Percentiles rank a stretch among this genome's conserved stretches.
Evolutionary conservation across 2,888 invertebrate species (phyloP).

Genomic region (Acanthosepion pharaonis): DNA sequence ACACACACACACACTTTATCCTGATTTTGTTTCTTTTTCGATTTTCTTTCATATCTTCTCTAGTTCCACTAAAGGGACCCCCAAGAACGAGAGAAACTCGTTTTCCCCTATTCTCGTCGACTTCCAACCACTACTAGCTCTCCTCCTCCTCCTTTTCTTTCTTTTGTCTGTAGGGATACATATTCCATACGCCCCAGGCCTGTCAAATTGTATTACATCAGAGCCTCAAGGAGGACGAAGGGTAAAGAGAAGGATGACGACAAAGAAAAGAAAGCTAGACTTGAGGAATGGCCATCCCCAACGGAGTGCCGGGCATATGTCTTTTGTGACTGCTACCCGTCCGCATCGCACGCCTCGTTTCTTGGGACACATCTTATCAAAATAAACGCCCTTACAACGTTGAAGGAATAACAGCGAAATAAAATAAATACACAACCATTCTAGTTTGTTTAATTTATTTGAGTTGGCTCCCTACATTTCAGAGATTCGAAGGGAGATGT

Average conservation of each 20-base stretch:
- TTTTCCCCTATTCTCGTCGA: neutral
- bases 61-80: neutral
- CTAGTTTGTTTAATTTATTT: slow-evolving; percentile 22
- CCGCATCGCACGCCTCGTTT: neutral
- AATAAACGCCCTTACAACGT: slow-evolving; percentile 13
- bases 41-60: neutral
- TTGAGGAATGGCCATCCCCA: neutral
- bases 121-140: neutral
- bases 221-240: neutral
- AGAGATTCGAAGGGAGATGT: neutral
- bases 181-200: slow-evolving; percentile 11
- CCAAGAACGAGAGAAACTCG: neutral
- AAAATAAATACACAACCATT: neutral
- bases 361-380: slow-evolving; percentile 6
- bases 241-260: neutral
- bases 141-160: neutral
- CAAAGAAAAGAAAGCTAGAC: neutral
- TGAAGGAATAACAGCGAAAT: neutral
- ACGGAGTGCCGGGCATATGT: neutral
- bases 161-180: slow-evolving; percentile 11
- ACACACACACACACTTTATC: too few species aligned
- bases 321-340: slow-evolving; percentile 2
- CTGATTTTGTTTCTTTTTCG: neutral
- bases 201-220: slow-evolving; percentile 1
- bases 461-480: slow-evolving; percentile 12